Conservation (phyloP, 2,113 vertebrate species). For the Dolichallabes microphthalmus region DNA sequence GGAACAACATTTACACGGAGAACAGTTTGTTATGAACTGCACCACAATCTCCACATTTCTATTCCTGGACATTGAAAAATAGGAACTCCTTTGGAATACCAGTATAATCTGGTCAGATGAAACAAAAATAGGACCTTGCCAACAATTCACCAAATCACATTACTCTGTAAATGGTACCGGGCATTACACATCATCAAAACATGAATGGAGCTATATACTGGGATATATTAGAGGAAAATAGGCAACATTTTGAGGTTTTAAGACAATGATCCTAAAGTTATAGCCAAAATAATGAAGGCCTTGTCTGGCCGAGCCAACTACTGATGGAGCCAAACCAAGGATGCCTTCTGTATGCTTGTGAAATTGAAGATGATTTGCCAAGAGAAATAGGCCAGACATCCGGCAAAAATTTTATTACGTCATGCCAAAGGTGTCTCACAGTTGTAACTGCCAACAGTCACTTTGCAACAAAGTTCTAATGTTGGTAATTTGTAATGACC, state of each 20-base stretch:
- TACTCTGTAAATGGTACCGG: background rate
- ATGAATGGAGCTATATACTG: background rate
- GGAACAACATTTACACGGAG: background rate
- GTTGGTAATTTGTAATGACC: background rate
- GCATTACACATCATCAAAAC: background rate
- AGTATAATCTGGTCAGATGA: background rate
- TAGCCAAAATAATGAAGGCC: background rate
- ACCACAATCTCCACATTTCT: background rate
- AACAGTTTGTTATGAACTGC: background rate
- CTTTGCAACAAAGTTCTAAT: background rate
- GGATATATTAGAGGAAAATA: background rate
- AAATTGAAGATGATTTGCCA: background rate
- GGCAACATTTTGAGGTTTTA: background rate
- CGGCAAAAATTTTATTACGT: background rate
- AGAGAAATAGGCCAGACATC: background rate
- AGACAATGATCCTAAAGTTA: background rate
- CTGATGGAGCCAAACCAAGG: background rate
- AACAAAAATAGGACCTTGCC: too few relatives aligned
- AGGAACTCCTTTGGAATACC: background rate
- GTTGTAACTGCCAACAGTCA: background rate
- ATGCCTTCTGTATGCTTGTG: background rate
- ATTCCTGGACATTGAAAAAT: background rate
- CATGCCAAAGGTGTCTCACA: background rate
- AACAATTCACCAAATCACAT: background rate
- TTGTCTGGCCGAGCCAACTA: background rate